Conservation (phyloP, 2,113 vertebrate genomes). For the Corythornis cristatus region DNA sequence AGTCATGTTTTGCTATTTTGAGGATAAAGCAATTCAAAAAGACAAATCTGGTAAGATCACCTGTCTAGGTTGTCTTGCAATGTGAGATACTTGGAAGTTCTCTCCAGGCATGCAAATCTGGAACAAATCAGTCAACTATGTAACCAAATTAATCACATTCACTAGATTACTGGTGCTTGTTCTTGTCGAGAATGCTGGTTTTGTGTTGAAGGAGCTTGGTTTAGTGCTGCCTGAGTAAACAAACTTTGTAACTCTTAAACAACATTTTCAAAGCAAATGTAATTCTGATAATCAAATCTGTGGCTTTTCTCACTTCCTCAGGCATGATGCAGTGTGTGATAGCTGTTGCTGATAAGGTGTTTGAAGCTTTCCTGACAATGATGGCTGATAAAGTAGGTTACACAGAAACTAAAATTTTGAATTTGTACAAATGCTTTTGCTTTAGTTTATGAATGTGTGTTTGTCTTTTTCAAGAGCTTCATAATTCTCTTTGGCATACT, state of each 20-base stretch:
- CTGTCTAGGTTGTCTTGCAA: not conserved
- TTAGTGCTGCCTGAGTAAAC: not conserved
- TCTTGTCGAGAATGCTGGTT: not conserved
- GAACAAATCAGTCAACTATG: not conserved
- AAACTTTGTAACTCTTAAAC: not conserved
- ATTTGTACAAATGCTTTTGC: not conserved
- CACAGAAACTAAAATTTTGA: not conserved
- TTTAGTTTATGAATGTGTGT: not conserved
- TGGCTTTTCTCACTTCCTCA: conserved; percentile 57
- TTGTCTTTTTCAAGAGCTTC: not conserved
- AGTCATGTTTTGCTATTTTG: conserved; percentile 97
- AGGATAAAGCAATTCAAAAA: conserved; percentile 98
- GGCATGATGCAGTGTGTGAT: conserved; percentile 99
- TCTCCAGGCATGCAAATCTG: not conserved
- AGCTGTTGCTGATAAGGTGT: conserved; percentile 94
- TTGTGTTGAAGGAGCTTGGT: not conserved
- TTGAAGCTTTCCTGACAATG: conserved; percentile 95
- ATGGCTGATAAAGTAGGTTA: conserved; percentile 93
- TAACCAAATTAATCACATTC: not conserved
- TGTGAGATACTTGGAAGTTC: not conserved
- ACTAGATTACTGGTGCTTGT: not conserved
- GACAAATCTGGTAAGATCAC: conserved; percentile 91
- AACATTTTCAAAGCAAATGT: not conserved
- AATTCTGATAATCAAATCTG: not conserved
- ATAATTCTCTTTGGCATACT: not conserved